These are phyloP conservation scores for Baccha elongata DNA, from an alignment of 2,888 invertebrate species.

Conservation along the genomic window DNA sequence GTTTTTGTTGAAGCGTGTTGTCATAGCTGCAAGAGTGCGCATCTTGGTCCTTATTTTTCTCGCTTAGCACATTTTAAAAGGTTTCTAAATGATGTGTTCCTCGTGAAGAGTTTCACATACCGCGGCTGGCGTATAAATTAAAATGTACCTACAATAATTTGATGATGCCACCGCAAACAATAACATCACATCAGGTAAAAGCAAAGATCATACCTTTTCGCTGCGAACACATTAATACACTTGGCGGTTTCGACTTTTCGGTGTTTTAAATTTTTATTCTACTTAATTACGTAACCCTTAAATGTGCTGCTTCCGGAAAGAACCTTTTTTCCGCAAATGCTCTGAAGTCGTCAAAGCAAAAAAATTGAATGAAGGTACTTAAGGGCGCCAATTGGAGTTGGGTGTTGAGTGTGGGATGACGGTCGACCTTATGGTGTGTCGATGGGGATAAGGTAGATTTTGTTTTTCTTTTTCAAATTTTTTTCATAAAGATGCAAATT, in stretches of 20 bases:
- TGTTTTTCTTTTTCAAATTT: conserved; percentile 11
- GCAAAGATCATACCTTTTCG: conserved; percentile 6
- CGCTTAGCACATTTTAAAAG: conserved; percentile 65
- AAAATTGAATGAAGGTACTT: conserved; percentile 19
- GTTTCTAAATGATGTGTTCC: conserved; percentile 59
- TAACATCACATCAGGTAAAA: conserved; percentile 36
- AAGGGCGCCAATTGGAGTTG: background rate
- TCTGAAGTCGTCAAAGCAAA: background rate
- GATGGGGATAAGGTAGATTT: background rate
- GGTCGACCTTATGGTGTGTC: background rate
- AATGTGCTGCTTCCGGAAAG: conserved; percentile 26
- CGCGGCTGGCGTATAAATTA: conserved; percentile 54
- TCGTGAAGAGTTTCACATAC: conserved; percentile 25
- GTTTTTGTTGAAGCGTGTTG: conserved; percentile 50
- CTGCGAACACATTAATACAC: conserved; percentile 22
- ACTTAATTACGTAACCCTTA: conserved; percentile 59
- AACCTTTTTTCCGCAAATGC: conserved; percentile 29
- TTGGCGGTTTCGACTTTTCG: conserved; percentile 41
- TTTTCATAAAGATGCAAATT: conserved; percentile 60
- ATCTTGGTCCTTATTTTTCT: conserved; percentile 46
- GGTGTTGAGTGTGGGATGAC: too few species aligned
- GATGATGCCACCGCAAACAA: conserved; percentile 29
- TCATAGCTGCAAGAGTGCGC: conserved; percentile 69
- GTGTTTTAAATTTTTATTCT: conserved; percentile 58
- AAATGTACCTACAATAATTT: conserved; percentile 50